Conservation (phyloP, 53 echinoderm and acorn worm species). For the Patiria pectinifera region DNA sequence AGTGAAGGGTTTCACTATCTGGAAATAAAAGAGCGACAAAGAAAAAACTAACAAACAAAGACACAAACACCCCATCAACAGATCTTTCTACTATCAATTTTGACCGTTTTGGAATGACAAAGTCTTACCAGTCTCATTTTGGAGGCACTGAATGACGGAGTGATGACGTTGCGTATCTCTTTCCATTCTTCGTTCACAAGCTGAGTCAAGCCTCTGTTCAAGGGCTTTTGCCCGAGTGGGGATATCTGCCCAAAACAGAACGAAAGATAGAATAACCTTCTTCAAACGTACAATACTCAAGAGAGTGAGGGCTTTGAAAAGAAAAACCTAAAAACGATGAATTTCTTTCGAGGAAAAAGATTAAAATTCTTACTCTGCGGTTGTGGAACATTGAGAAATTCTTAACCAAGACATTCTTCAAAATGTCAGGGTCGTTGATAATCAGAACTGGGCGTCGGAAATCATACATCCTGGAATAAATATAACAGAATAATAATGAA, state of each 20-base stretch:
- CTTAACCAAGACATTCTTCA: slow-evolving; percentile 70
- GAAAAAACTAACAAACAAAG: too few species aligned
- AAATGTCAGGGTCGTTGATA: slow-evolving; percentile 61
- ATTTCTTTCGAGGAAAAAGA: not conserved
- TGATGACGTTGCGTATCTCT: slow-evolving; percentile 73
- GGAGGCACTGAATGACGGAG: slow-evolving; percentile 79
- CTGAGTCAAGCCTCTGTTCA: slow-evolving; percentile 54
- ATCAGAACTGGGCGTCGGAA: slow-evolving; percentile 42
- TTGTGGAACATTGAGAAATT: slow-evolving; percentile 70
- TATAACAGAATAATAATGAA: not conserved
- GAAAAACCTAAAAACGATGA: too few species aligned
- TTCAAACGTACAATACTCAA: not conserved
- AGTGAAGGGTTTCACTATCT: too few species aligned
- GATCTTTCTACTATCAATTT: too few species aligned
- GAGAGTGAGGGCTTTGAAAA: not conserved
- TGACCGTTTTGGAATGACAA: too few species aligned
- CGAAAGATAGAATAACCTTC: not conserved
- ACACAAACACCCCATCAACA: too few species aligned
- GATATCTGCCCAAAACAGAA: slow-evolving; percentile 1
- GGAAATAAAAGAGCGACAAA: too few species aligned
- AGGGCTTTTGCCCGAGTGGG: slow-evolving; percentile 48
- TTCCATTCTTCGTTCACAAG: slow-evolving; percentile 72
- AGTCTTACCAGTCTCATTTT: slow-evolving; percentile 75
- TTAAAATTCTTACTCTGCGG: slow-evolving; percentile 59
- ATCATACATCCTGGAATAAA: slow-evolving; percentile 29